Conservation (phyloP, 2,113 vertebrate genomes). For the Mustelus asterias region DNA sequence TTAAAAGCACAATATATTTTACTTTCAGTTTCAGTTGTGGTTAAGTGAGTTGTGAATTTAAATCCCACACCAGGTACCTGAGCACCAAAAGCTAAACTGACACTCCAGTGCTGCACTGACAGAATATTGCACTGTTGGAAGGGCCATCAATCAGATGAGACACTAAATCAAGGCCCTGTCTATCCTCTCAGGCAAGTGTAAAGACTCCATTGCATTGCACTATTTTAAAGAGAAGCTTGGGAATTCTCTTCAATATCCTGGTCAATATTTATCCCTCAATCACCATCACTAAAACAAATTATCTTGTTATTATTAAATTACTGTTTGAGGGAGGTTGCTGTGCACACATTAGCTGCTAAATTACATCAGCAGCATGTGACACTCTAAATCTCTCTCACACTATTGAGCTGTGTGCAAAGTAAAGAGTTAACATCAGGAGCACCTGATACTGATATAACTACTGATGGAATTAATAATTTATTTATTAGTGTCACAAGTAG, state of each 20-base stretch:
- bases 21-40: neutral
- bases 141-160: neutral
- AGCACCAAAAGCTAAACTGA: neutral
- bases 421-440: too few species aligned
- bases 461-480: too few species aligned
- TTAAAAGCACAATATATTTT: neutral
- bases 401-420: too few species aligned
- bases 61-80: neutral
- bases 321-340: too few species aligned
- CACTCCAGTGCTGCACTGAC: neutral
- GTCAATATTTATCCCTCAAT: neutral
- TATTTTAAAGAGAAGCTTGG: neutral
- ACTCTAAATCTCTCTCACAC: too few species aligned
- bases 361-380: too few species aligned
- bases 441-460: too few species aligned
- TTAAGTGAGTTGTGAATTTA: neutral
- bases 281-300: neutral
- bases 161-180: neutral
- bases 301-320: too few species aligned
- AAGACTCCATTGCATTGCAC: neutral
- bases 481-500: too few species aligned
- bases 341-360: too few species aligned
- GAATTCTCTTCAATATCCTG: neutral
- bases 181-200: neutral
- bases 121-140: neutral